Percentiles rank a stretch among this genome's conserved stretches.
These are phyloP conservation scores for Alaudala cheleensis DNA, from an alignment of 2,113 vertebrate genomes.

Conservation along the genomic window DNA sequence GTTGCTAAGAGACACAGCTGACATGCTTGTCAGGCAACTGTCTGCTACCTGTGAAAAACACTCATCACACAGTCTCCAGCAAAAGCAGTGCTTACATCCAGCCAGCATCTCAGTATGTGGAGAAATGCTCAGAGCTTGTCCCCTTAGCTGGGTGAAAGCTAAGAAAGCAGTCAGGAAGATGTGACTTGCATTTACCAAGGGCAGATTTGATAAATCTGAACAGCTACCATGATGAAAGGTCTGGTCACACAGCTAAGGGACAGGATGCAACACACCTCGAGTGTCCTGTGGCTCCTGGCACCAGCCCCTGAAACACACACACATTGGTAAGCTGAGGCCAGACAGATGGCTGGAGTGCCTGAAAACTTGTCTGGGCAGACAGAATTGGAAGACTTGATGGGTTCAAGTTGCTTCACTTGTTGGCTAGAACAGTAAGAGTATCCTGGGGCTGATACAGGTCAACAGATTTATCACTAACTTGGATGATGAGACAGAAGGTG, in stretches of 20 bases:
- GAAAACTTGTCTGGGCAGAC: neutral
- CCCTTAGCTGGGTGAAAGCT: neutral
- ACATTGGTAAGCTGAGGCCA: neutral
- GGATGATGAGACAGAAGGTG: neutral
- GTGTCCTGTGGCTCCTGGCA: neutral
- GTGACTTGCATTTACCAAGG: neutral
- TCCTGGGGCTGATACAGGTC: neutral
- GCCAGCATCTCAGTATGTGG: neutral
- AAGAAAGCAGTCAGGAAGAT: neutral
- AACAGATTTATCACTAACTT: neutral
- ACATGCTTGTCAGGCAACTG: neutral
- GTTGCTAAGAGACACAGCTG: neutral
- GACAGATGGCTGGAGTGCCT: rapidly evolving
- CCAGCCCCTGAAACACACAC: neutral
- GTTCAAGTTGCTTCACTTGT: neutral
- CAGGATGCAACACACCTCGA: neutral
- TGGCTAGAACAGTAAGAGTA: neutral
- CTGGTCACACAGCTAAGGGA: neutral
- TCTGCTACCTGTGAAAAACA: neutral
- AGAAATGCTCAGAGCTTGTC: neutral
- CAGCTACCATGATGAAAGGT: neutral
- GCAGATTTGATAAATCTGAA: neutral
- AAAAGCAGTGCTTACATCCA: neutral
- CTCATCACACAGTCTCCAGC: neutral
- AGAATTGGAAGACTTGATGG: neutral